A percentile compares a stretch with the other conserved stretches of the same genome.
phyloP scores from a whole-genome alignment of 35 echinoderm and acorn worm genomes.

The Anneissia japonica region DNA sequence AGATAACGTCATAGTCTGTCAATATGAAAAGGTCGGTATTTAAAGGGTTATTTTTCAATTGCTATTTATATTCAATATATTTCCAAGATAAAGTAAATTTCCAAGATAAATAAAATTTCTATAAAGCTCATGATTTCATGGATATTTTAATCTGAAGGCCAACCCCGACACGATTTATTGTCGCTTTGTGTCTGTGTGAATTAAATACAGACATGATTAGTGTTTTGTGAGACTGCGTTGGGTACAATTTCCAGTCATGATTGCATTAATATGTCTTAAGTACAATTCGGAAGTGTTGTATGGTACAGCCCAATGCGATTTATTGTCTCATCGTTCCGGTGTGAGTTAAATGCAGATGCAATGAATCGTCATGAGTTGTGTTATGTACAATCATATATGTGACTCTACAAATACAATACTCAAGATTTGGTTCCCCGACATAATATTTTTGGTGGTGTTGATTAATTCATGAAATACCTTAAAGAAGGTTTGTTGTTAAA shows the following conservation, averaged over 20 bases:
- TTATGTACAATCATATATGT: no score
- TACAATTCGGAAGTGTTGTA: no score
- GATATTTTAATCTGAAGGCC: background rate
- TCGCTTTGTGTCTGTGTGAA: background rate
- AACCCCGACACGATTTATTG: background rate
- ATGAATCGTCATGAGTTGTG: background rate
- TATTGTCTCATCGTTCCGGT: background rate
- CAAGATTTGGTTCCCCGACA: no score
- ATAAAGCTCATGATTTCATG: background rate
- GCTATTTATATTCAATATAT: background rate
- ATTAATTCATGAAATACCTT: no score
- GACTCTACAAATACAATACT: no score
- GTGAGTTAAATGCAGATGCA: background rate
- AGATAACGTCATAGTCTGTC: slow-evolving; percentile 98
- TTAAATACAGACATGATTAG: background rate
- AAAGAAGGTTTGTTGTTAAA: no score
- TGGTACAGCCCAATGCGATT: no score
- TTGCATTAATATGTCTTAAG: no score
- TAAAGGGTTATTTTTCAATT: background rate
- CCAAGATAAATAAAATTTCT: background rate
- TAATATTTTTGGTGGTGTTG: no score
- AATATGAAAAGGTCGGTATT: slow-evolving; percentile 86
- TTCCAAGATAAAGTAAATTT: background rate
- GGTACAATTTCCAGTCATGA: no score
- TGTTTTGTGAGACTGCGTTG: no score